A percentile compares a stretch with the other conserved stretches of the same genome.
phyloP scores from a whole-genome alignment of 2,888 invertebrate species.

The Drosophila nigricruria region DNA sequence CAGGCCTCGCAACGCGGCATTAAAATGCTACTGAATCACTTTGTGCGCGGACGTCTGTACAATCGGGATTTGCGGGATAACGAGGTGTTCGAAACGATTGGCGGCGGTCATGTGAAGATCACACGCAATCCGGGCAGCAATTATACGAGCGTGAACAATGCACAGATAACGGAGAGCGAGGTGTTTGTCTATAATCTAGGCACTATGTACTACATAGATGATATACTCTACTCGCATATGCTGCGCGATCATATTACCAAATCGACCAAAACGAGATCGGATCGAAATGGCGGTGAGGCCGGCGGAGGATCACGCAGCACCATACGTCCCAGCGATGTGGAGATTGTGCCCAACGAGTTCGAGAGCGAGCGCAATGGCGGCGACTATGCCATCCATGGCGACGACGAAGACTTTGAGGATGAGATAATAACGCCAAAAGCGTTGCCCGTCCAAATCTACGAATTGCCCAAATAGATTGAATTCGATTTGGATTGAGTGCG shows the following conservation, averaged over 20 bases:
- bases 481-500: neutral
- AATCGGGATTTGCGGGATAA: slow-evolving; percentile 87
- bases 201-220: slow-evolving; percentile 88
- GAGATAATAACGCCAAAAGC: slow-evolving; percentile 85
- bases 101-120: slow-evolving; percentile 87
- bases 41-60: slow-evolving; percentile 88
- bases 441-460: slow-evolving; percentile 84
- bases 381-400: slow-evolving; percentile 82
- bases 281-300: slow-evolving; percentile 65
- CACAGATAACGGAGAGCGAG: slow-evolving; percentile 87
- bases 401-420: slow-evolving; percentile 85
- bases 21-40: slow-evolving; percentile 88
- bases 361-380: slow-evolving; percentile 83
- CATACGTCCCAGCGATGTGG: slow-evolving; percentile 83
- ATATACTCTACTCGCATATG: slow-evolving; percentile 86
- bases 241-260: slow-evolving; percentile 82
- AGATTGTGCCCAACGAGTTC: slow-evolving; percentile 84
- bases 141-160: slow-evolving; percentile 86
- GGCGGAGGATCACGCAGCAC: slow-evolving; percentile 72
- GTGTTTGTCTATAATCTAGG: slow-evolving; percentile 89
- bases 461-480: slow-evolving; percentile 82
- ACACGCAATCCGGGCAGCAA: slow-evolving; percentile 85
- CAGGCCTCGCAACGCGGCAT: slow-evolving; percentile 87
- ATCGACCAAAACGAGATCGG: slow-evolving; percentile 75
- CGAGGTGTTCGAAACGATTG: slow-evolving; percentile 86